phyloP scores from a whole-genome alignment of 2,113 vertebrate genomes.

The Lycaon pictus region DNA sequence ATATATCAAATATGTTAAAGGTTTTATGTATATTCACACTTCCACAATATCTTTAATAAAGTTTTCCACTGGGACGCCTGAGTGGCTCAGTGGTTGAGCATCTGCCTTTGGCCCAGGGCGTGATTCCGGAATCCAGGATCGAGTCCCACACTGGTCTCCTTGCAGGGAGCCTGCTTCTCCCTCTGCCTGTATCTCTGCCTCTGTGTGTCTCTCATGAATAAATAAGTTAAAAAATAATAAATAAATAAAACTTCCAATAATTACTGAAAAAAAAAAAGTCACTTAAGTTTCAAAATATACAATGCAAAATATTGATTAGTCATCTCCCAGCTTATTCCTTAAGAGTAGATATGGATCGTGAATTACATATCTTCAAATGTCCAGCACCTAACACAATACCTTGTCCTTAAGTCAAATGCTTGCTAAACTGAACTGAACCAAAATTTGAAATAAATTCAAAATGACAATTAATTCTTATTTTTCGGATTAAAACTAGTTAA shows the following conservation, averaged over 20 bases:
- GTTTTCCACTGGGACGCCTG: neutral
- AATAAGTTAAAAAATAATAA: neutral
- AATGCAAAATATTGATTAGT: neutral
- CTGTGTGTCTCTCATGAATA: neutral
- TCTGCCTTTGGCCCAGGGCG: neutral
- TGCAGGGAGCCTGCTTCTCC: neutral
- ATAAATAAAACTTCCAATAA: neutral
- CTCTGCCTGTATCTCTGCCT: neutral
- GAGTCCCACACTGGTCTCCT: neutral
- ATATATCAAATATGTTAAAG: neutral
- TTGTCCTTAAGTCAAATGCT: neutral
- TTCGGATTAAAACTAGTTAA: constrained; percentile 3
- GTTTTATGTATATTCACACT: neutral
- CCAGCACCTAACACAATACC: neutral
- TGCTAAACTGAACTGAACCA: neutral
- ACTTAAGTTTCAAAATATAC: neutral
- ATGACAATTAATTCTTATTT: constrained; percentile 17
- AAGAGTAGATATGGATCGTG: neutral
- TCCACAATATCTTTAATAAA: constrained; percentile 9
- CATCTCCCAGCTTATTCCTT: neutral
- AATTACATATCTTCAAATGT: neutral
- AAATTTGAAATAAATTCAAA: constrained; percentile 36
- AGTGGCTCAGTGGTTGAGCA: neutral
- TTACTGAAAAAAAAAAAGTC: neutral
- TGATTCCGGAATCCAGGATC: neutral